Conservation (phyloP, 2,888 invertebrate species). For the Drosophila colorata region DNA sequence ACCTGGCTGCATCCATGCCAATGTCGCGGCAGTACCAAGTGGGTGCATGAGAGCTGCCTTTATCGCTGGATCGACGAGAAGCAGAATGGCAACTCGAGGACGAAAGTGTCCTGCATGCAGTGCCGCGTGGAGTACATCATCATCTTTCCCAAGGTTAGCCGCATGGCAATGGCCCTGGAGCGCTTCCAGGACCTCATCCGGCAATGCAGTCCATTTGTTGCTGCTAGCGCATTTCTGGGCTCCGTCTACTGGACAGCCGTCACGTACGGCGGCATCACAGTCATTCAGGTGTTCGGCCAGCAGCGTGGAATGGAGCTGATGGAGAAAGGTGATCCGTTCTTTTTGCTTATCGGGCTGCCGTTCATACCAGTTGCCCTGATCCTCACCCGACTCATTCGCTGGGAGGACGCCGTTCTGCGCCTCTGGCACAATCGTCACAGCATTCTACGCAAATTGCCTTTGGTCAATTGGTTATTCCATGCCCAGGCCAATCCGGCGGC, state of each 20-base stretch:
- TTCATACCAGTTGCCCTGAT: constrained; percentile 97
- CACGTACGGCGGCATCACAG: constrained; percentile 97
- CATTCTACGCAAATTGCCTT: constrained; percentile 87
- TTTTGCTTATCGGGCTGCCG: constrained; percentile 95
- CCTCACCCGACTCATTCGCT: constrained; percentile 96
- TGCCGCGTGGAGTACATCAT: constrained; percentile 98
- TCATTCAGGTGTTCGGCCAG: constrained; percentile 96
- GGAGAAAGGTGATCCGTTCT: constrained; percentile 96
- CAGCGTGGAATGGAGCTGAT: constrained; percentile 96
- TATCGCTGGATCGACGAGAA: constrained; percentile 99
- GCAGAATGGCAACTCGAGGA: constrained; percentile 94
- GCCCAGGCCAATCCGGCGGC: constrained; percentile 85
- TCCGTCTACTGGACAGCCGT: constrained; percentile 98
- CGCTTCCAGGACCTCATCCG: constrained; percentile 94
- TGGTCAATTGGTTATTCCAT: constrained; percentile 86
- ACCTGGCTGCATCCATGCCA: constrained; percentile 98
- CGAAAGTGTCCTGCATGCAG: constrained; percentile 94
- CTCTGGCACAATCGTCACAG: constrained; percentile 90
- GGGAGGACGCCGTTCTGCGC: constrained; percentile 96
- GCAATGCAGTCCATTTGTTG: constrained; percentile 96
- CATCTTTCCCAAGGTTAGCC: constrained; percentile 95
- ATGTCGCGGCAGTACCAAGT: constrained; percentile 96
- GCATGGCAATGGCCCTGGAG: constrained; percentile 93
- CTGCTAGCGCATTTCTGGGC: constrained; percentile 95
- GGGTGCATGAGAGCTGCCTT: constrained; percentile 98